Conservation (phyloP, 2,113 vertebrate species). For the Cephalopholis sonnerati region DNA sequence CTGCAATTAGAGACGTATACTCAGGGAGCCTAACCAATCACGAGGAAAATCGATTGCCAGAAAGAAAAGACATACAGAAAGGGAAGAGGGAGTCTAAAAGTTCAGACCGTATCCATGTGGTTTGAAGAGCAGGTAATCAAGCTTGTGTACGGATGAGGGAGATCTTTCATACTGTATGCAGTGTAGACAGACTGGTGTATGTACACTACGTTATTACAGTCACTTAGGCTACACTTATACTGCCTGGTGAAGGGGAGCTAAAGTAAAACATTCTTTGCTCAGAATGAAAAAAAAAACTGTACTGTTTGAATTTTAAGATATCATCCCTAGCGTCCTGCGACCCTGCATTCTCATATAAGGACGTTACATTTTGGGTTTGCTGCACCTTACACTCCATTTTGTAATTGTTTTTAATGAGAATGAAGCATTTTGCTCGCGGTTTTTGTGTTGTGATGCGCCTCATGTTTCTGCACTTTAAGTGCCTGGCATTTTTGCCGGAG, state of each 20-base stretch:
- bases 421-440: too few species aligned
- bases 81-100: constrained; percentile 35
- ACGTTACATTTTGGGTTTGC: too few species aligned
- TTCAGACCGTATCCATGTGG: constrained; percentile 20
- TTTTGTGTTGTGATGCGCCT: too few species aligned
- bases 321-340: neutral
- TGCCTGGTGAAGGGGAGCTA: neutral
- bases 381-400: too few species aligned
- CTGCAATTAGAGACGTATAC: constrained; percentile 54
- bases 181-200: neutral
- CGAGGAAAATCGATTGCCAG: constrained; percentile 33
- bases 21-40: constrained; percentile 43
- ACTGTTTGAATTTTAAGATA: neutral
- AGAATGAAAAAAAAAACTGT: neutral
- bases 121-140: constrained; percentile 47
- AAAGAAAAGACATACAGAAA: constrained; percentile 20
- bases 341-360: too few species aligned
- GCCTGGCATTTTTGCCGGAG: too few species aligned
- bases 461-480: too few species aligned
- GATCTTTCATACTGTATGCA: neutral
- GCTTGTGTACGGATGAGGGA: neutral
- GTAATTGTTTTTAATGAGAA: too few species aligned
- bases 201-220: neutral
- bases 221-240: neutral
- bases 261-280: too few species aligned